Base-by-base conservation (phyloP, 2,888 invertebrate species). In the Eupithecia centaureata region DNA sequence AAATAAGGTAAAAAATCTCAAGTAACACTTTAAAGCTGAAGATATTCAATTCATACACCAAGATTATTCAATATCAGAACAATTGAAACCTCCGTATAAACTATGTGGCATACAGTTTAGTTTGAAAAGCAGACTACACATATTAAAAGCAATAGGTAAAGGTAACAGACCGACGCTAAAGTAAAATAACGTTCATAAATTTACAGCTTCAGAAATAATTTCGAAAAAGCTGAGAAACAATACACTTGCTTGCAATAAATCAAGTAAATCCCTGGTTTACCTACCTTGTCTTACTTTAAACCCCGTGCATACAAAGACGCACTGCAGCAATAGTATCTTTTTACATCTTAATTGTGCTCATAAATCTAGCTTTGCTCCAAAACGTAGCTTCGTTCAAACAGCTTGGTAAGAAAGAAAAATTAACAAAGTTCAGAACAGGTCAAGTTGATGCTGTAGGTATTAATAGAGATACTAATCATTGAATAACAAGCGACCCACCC, bases 261-360 rank as follows among this genome's bases (percentile, higher is more conserved):
- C 25, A 61, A 65, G 28, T n/a, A 13, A 54, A 51, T 35, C 28
- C 35, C 33, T 30, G 47, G 63, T 67, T 73, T 68, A 57, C 56
- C 59, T 65, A 65, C 61, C 64, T 47, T 63, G 63, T 68, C 67
- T 57, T 66, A 60, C 61, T 65, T 60, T 61, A 65, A 66, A 70
- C 51, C 22, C 61, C 61, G 64, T 70, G 61, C 65, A 70, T 54
- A 73, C 70, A 73, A 70, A 68, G 70, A 70, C 64, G 61, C 52
- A 63, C 54, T 57, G 33, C 64, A 68, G 68, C 67, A 71, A 71
- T 63, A 66, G 64, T 70, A 73, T 72, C 72, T 74, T 76, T 65
- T 76, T 61, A 63, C 64, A 70, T 71, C 70, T 73, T 73, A 75
- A 73, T 75, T 72, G 71, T 66, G 30, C 70, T 65, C 74, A 75